These are phyloP conservation scores for Loris lydekkerianus DNA, from an alignment of 2,797 vertebrate species.

Conservation along the genomic window DNA sequence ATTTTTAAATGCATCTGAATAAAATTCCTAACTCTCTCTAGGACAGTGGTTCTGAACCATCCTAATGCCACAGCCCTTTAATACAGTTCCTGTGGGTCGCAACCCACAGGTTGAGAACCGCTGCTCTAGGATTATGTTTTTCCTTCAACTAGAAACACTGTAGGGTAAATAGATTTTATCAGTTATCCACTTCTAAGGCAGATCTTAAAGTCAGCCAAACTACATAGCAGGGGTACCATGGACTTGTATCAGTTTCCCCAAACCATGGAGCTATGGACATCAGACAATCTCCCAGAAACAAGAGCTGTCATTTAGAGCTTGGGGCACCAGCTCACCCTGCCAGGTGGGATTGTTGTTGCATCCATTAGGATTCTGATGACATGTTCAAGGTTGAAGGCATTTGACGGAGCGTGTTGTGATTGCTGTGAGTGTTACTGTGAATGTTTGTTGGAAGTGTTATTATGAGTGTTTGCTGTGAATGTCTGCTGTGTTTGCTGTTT, in stretches of 20 bases:
- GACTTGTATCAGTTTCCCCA: conserved; percentile 40
- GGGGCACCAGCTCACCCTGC: background rate
- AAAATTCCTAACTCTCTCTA: background rate
- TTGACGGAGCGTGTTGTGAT: background rate
- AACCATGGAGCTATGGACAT: background rate
- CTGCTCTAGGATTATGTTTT: background rate
- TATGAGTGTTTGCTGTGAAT: too few species aligned
- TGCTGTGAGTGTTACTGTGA: too few species aligned
- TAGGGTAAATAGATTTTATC: background rate
- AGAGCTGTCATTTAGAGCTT: background rate
- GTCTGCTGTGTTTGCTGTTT: background rate
- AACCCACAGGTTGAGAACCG: too few species aligned
- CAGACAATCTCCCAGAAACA: conserved; percentile 20
- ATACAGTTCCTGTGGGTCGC: too few species aligned
- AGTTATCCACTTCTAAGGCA: conserved; percentile 32
- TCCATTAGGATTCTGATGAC: conserved; percentile 2
- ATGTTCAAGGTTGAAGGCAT: conserved; percentile 40
- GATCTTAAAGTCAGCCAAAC: conserved; percentile 34
- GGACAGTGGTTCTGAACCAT: too few species aligned
- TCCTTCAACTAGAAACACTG: background rate
- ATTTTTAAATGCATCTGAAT: conserved; percentile 16
- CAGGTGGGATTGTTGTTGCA: background rate
- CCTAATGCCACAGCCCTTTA: too few species aligned
- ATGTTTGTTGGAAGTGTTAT: background rate
- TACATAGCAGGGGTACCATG: background rate